Evolutionary conservation across 2,113 vertebrate genomes (phyloP).

Genomic region (Camelus dromedarius): DNA sequence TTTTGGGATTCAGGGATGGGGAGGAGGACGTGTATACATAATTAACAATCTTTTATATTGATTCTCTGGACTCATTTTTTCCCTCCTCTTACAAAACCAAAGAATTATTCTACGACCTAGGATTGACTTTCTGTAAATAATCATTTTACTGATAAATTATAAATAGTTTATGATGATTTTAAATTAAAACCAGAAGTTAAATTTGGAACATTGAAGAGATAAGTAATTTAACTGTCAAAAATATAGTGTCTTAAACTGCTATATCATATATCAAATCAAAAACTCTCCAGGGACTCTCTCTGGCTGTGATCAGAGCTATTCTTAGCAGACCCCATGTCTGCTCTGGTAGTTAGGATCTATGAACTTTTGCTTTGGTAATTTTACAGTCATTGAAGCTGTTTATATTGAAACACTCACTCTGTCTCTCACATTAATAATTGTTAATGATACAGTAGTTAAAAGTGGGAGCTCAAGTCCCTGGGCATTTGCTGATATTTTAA

Average conservation of each 20-base stretch:
- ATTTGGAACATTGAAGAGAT: conserved; percentile 68
- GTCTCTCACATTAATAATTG: conserved; percentile 32
- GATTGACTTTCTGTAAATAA: conserved; percentile 72
- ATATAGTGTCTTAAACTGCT: conserved; percentile 57
- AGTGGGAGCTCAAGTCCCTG: neutral
- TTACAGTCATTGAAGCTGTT: neutral
- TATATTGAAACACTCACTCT: neutral
- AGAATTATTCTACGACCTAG: conserved; percentile 56
- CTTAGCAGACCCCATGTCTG: conserved; percentile 14
- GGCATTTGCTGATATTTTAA: conserved; percentile 46
- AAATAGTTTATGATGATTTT: conserved; percentile 68
- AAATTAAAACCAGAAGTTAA: conserved; percentile 81
- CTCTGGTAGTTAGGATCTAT: neutral
- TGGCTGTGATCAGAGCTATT: conserved; percentile 62
- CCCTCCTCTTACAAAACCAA: conserved; percentile 44
- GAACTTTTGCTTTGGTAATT: conserved; percentile 52
- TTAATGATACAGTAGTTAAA: conserved; percentile 56
- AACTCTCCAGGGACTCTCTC: neutral
- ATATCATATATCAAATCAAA: conserved; percentile 64
- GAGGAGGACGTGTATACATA: neutral
- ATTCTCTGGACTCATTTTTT: neutral
- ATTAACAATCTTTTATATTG: conserved; percentile 44
- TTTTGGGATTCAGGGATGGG: neutral
- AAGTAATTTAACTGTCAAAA: conserved; percentile 69
- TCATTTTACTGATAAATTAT: conserved; percentile 77